Percentiles rank a stretch among this genome's conserved stretches.
Evolutionary conservation across 1,140 invertebrate species (phyloP).

Genomic region (Drosophila albomicans): DNA sequence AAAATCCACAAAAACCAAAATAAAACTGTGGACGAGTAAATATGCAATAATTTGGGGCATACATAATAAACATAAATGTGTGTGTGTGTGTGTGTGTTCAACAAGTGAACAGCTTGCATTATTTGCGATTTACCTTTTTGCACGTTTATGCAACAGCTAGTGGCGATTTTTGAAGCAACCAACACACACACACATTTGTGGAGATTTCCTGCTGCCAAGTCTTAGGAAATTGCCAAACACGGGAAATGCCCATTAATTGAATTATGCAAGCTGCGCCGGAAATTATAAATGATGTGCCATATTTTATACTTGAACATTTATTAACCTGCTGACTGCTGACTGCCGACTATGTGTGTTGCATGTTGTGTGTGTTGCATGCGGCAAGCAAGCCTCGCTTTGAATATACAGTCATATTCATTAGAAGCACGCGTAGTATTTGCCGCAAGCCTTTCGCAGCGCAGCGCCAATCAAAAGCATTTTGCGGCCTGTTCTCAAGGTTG

Average conservation of each 20-base stretch:
- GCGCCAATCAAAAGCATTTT: constrained; percentile 66
- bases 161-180: constrained; percentile 44
- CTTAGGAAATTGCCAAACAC: constrained; percentile 56
- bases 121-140: constrained; percentile 6
- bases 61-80: constrained; percentile 11
- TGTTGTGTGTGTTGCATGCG: constrained; percentile 1
- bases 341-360: constrained; percentile 29
- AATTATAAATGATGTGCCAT: constrained; percentile 81
- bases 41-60: constrained; percentile 40
- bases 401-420: constrained; percentile 25
- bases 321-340: not conserved
- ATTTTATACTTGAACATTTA: constrained; percentile 63
- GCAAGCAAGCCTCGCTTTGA: not conserved
- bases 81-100: not conserved
- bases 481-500: constrained; percentile 69
- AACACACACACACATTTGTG: constrained; percentile 8
- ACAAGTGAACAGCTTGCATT: not conserved
- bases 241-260: constrained; percentile 78
- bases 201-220: constrained; percentile 55
- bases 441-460: constrained; percentile 24
- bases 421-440: constrained; percentile 28
- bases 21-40: constrained; percentile 24
- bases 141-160: constrained; percentile 42
- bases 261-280: constrained; percentile 72
- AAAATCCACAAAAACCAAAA: constrained; percentile 11